Evolutionary conservation across 2,113 vertebrate genomes (phyloP), one percentile per base, ranked within the genome.

Genomic region (Ciconia stormi): DNA sequence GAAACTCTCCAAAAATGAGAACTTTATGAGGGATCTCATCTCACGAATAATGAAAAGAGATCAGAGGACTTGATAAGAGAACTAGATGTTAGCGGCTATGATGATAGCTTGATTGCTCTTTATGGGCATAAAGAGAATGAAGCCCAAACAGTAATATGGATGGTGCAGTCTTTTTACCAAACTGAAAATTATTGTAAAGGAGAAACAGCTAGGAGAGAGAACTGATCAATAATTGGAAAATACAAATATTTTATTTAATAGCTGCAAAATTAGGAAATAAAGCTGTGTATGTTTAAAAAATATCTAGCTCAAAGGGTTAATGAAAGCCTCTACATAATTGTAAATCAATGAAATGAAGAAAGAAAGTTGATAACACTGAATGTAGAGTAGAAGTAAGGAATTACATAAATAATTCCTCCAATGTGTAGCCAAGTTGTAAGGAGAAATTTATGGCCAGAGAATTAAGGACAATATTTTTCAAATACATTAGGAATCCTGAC

Each of bases 381-480:
- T 91, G 58, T 56, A 77, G 63, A 93, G 32, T 63, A 74, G 87
- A 82, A 82, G 13, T 79, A 79, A 91, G 56, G 58, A 77, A 80
- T 87, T 65, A 69, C 13, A 53, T 61, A 82, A 79, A 71, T 82
- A 87, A 90, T 88, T 90, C 40, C 50, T 88, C 36, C 66, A 53
- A 27, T 69, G 19, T 26, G 53, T 69, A 93, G 52, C 36, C 70
- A 87, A 79, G 16, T 36, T 69, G 66, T 93, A 90, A 90, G 25
- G 23, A 82, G 62, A 96, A 95, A 95, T 96, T 93, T 90, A 93
- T 69, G 19, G 49, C 34, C 36, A 86, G 62, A 88, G 34, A 94
- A 96, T 94, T 82, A 93, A 94, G 73, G 62, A 82, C 77, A 78
- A 44, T 95, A 72, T 87, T 95, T 93, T 96, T 80, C 70, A 95